Evolutionary conservation across 2,888 invertebrate genomes (phyloP), one percentile per base, ranked within the genome.

Genomic region (Pyralis farinalis): DNA sequence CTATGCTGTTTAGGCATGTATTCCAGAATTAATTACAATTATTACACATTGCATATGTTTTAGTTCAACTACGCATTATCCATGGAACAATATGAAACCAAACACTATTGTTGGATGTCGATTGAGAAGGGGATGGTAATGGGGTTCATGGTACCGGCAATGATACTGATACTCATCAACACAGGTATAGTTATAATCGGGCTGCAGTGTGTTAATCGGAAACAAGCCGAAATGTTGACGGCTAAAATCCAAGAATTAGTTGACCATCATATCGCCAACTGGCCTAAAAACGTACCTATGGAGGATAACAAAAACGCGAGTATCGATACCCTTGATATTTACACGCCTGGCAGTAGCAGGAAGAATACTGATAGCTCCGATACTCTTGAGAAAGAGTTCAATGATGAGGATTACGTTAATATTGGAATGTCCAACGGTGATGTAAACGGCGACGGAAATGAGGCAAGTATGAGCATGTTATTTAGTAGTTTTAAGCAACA

Each of bases 71-170:
- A 92, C 61, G 89, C 92, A 5, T 79, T 92, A n/a, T 91, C 93
- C 21, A 92, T 93, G 58, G 90, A 91, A 52, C 94, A 93, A 48
- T 94, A 94, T 63, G 94, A 95, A 79, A 92, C 91, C 22, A 91
- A 92, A 53, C 91, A 91, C 56, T 94, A 94, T 64, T 95, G 94
- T 66, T 95, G 94, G 92, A 92, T 94, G 90, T 94, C 94, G 0
- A 92, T 94, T 32, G 93, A 94, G 69, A 92, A 93, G 59, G 94
- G 94, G 3, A 94, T 94, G 93, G 91, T 94, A 8, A 85, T 94
- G 65, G 94, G 94, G 31, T 94, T 93, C 68, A 94, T 94, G 91
- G 89, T 93, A 10, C 94, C 94, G 7, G 92, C 93, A 1, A 93
- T 93, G 64, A 75, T 92, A 12, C 76, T 94, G 21, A 93, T 94